phyloP scores from a whole-genome alignment of 2,888 invertebrate genomes.

The Scaptomyza cyrtandrae region DNA sequence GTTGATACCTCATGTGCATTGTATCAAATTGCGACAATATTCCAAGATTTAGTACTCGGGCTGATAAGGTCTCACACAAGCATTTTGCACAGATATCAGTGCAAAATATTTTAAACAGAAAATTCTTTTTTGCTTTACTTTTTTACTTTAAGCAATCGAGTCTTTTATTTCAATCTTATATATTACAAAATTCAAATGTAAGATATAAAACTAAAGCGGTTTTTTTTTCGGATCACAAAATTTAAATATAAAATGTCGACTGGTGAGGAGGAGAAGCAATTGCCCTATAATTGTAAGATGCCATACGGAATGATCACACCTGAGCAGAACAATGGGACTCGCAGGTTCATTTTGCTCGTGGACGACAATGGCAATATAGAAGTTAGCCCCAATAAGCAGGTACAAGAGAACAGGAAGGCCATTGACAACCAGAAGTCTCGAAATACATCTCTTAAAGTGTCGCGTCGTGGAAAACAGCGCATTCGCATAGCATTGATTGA shows the following conservation, averaged over 20 bases:
- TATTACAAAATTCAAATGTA: slow-evolving; percentile 19
- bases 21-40: no score
- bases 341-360: slow-evolving; percentile 52
- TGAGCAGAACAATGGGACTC: slow-evolving; percentile 8
- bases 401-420: background rate
- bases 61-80: no score
- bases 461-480: slow-evolving; percentile 16
- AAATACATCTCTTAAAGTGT: background rate
- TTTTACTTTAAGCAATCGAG: background rate
- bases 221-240: slow-evolving; percentile 45
- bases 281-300: background rate
- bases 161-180: background rate
- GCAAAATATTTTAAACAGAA: no score
- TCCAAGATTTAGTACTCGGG: no score
- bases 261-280: slow-evolving; percentile 8
- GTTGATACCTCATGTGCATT: no score
- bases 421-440: background rate
- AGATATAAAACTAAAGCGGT: slow-evolving; percentile 12
- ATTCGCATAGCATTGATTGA: slow-evolving; percentile 46
- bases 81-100: no score
- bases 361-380: slow-evolving; percentile 47
- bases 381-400: slow-evolving; percentile 23
- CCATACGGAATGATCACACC: background rate
- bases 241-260: slow-evolving; percentile 23
- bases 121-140: no score